phyloP scores from a whole-genome alignment of 2,797 vertebrate genomes.

The Arrhamphus sclerolepis region DNA sequence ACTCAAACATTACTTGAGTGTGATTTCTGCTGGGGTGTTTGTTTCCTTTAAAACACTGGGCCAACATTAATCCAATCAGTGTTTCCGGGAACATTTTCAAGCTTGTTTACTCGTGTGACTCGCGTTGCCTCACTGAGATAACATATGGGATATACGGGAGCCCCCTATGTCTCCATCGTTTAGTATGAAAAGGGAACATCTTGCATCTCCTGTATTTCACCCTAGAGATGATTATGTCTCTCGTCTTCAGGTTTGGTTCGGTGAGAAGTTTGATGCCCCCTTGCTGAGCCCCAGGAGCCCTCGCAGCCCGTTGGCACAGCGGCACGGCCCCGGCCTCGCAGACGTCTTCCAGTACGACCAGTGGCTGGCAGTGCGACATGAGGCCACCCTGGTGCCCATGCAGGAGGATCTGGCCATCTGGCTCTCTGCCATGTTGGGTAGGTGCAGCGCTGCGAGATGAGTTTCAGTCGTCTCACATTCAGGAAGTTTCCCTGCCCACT shows the following conservation, averaged over 20 bases:
- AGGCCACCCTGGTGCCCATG: constrained; percentile 94
- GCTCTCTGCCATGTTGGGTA: constrained; percentile 92
- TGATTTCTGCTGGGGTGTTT: too few species aligned
- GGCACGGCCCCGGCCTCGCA: constrained; percentile 90
- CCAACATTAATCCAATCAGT: too few species aligned
- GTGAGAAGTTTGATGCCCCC: constrained; percentile 86
- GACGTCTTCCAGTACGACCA: constrained; percentile 95
- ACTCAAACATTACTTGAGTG: too few species aligned
- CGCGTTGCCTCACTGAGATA: too few species aligned
- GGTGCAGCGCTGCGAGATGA: constrained; percentile 33
- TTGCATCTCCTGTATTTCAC: too few species aligned
- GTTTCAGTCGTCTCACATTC: neutral
- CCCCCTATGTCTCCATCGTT: too few species aligned
- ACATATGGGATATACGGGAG: too few species aligned
- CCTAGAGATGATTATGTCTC: too few species aligned
- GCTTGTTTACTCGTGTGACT: too few species aligned
- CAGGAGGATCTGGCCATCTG: constrained; percentile 96
- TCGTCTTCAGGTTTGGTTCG: constrained; percentile 87
- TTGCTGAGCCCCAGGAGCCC: constrained; percentile 82
- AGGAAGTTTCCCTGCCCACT: neutral
- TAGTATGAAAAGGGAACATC: too few species aligned
- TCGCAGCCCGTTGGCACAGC: constrained; percentile 83
- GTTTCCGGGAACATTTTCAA: too few species aligned
- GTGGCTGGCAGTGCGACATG: constrained; percentile 93
- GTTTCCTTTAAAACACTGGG: too few species aligned